Base-by-base conservation (phyloP, 2,888 invertebrate species). In the Scaptodrosophila latifasciaeformis region DNA sequence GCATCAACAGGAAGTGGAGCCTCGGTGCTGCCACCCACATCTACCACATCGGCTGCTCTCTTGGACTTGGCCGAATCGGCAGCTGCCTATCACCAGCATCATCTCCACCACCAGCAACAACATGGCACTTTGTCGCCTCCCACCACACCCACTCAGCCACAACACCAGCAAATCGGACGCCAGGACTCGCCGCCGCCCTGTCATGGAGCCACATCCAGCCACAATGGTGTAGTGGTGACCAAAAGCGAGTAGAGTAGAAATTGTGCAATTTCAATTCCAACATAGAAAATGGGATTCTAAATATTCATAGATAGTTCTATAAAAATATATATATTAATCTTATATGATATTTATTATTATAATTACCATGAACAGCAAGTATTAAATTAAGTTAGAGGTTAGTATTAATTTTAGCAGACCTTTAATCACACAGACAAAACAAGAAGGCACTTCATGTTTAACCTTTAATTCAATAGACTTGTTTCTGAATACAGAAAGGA, bases 51-150 rank as follows among this genome's bases (percentile, higher is more conserved):
- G 49, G 57, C 77, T 12, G 63, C 77, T 4, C 58, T 75, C 3
- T 49, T 75, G n/a, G 75, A 76, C 43, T 29, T 75, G 49, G 78
- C 74, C 17, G 75, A 75, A 15, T 80, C 81, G 42, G 68, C 75
- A 40, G 60, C 64, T 35, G 65, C 75, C 30, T 78, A 81, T 65
- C 81, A 81, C 46, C 78, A 80, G 19, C 80, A 75, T 39, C 76
- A 82, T 3, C 59, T 67, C n/a, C 77, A 66, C 39, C 67, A 72
- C 2, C 67, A 67, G 6, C 74, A 76, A 17, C 68, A 65, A 53
- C 56, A 62, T 67, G 57, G 75, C 34, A 53, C 84, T 50, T 42
- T 83, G 35, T 83, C 83, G 53, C 83, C 83, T 9, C 83, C 83
- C 7, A 82, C 83, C 30, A 83, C 84, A 51, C 83, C 84, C 47